These are phyloP conservation scores for Drosophila anceps DNA, from an alignment of 2,888 invertebrate genomes.

Conservation along the genomic window DNA sequence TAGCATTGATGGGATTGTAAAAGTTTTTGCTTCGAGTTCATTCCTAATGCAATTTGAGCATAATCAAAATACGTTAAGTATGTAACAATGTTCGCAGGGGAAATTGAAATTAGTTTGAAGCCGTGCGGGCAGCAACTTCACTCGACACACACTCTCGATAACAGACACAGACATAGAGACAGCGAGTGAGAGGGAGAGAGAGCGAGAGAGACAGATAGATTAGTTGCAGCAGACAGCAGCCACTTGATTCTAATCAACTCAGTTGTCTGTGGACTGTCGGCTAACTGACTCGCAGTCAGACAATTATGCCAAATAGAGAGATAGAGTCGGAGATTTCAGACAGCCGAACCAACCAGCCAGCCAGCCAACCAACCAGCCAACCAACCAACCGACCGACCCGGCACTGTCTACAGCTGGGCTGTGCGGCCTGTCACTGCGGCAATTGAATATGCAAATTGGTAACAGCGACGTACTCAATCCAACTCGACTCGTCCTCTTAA, in stretches of 20 bases:
- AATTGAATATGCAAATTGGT: conserved; percentile 75
- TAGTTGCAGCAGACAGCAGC: conserved; percentile 32
- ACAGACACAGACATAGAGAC: not conserved
- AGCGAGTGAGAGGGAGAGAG: not conserved
- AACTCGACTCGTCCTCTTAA: conserved; percentile 29
- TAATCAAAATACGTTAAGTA: conserved; percentile 14
- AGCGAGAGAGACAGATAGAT: not conserved
- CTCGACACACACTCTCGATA: conserved; percentile 6
- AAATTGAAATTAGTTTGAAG: conserved; percentile 52
- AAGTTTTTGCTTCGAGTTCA: conserved; percentile 8
- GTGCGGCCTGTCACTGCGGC: conserved; percentile 60
- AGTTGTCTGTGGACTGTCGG: conserved; percentile 51
- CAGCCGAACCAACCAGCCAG: too few species aligned
- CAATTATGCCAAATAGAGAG: conserved; percentile 49
- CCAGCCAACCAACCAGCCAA: conserved; percentile 3
- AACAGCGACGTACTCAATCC: conserved; percentile 52
- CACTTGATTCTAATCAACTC: conserved; percentile 69
- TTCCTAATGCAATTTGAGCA: not conserved
- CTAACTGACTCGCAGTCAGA: conserved; percentile 59
- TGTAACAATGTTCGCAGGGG: conserved; percentile 14
- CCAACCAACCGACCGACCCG: not conserved
- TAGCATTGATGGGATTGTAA: conserved; percentile 4
- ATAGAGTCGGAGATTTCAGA: conserved; percentile 16
- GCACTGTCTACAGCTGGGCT: conserved; percentile 32
- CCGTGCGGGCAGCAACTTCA: conserved; percentile 2